Evolutionary conservation across 2,797 vertebrate genomes (phyloP), one percentile per base, ranked within the genome.

Genomic region (Lemur catta): DNA sequence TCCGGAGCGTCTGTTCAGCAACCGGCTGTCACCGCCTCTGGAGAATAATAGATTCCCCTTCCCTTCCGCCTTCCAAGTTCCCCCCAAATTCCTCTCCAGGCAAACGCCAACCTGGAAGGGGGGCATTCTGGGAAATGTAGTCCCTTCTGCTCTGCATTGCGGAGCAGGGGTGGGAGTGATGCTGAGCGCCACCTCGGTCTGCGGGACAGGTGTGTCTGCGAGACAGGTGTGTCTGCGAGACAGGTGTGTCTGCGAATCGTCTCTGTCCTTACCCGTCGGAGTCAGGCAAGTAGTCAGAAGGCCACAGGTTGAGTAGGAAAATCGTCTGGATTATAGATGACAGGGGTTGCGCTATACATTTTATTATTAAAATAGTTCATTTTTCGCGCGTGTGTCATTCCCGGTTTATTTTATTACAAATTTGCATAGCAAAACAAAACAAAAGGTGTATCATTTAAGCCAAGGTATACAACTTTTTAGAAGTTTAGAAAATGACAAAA

Each of bases 71-170:
- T 87, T 33, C 91, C 72, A 69, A 35, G 88, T 89, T 43, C 9
- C 43, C 86, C 85, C 76, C 15, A 33, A 43, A 41, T 82, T 79
- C 41, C 91, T 78, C 50, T 11, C 72, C 4, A 24, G 48, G 89
- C 78, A 52, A 89, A 69, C 35, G 43, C 74, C 82, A 81, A 33
- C 88, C 86, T 41, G 88, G 43, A 78, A 33, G 43, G n/a, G 24
- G 33, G 48, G 87, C 30, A 46, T 87, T 71, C 79, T 92, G 89
- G 94, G 95, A 90, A 81, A 69, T 88, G 94, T 81, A 97, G 97
- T 91, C 84, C 91, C 14, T 0, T 71, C 24, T 15, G 65, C 57
- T 18, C 92, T 24, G 89, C 57, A 82, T n/a, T 59, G 87, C 50
- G 35, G 80, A 84, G 50, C 28, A 30, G 43, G n/a, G 41, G 43